These are phyloP conservation scores for Alethe castanea DNA, from an alignment of 2,113 vertebrate species.

Conservation along the genomic window DNA sequence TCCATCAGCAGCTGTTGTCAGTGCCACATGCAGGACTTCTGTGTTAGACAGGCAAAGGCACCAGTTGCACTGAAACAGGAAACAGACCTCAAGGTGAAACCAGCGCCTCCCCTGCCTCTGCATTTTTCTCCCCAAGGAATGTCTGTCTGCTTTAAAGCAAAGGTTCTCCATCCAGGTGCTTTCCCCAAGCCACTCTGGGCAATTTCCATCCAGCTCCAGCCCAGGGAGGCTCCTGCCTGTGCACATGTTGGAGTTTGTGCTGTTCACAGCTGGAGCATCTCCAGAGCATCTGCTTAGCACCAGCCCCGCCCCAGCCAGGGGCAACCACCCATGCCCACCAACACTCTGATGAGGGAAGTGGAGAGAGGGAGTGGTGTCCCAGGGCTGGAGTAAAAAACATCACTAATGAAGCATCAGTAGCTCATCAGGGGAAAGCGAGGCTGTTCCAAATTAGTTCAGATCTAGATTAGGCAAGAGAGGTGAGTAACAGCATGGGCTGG, in stretches of 20 bases:
- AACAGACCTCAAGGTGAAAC: neutral
- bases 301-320: neutral
- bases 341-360: neutral
- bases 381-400: neutral
- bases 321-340: neutral
- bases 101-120: neutral
- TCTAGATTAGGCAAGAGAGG: constrained; percentile 58
- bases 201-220: neutral
- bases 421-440: constrained; percentile 9
- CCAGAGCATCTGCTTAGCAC: neutral
- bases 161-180: neutral
- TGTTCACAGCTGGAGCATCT: neutral
- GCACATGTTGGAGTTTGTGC: neutral
- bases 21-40: neutral
- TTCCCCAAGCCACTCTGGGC: neutral
- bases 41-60: neutral
- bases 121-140: neutral
- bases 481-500: constrained; percentile 35
- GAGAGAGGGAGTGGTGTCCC: neutral
- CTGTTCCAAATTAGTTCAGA: constrained; percentile 35
- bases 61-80: neutral
- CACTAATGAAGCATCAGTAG: constrained; percentile 25
- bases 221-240: neutral
- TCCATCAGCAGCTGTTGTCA: neutral
- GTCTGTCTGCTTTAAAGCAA: neutral